Evolutionary conservation across 1,140 invertebrate species (phyloP), one percentile per base, ranked within the genome.

Genomic region (Cotesia glomerata): DNA sequence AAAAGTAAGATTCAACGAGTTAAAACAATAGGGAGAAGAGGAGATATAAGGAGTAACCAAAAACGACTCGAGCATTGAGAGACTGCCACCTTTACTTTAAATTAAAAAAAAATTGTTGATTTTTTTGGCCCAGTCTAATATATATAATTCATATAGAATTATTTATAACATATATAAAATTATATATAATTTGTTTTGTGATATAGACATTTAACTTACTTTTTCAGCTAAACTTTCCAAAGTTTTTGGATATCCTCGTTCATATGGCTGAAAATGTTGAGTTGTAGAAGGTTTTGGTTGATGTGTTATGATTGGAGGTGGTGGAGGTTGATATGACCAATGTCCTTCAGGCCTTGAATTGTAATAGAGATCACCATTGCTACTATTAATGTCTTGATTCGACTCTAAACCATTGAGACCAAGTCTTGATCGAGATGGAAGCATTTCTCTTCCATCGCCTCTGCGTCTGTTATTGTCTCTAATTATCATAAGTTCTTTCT

Each of bases 191-290:
- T 26, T 1, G 2, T 26, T 26, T 26, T 26, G 26, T 26, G 1
- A 5, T 14, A 14, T 56, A 66, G 62, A 51, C 35, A 62, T 18
- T 52, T 4, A 45, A 77, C 84, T 86, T 82, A 87, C 93, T 88
- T 96, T 95, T 84, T 97, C 95, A 0, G 95, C 95, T 2, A 97
- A 88, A 79, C 94, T 96, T 82, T 97, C 95, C 63, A 96, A 82
- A 0, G 95, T 97, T 81, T 96, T 95, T n/a, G 95, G 94, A 84
- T 96, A 96, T 14, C 91, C 92, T 36, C 94, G 90, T 79, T 95
- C 94, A 78, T 89, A 90, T 0, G 89, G 89, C 73, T 94, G 93
- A 82, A 95, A 95, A 78, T 94, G 93, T 54, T 94, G 92, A 58
- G 93, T 91, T 32, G 88, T 85, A 1, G 92, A 91, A 54, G 89